phyloP scores from a whole-genome alignment of 2,797 vertebrate genomes.

The Intellagama lesueurii region DNA sequence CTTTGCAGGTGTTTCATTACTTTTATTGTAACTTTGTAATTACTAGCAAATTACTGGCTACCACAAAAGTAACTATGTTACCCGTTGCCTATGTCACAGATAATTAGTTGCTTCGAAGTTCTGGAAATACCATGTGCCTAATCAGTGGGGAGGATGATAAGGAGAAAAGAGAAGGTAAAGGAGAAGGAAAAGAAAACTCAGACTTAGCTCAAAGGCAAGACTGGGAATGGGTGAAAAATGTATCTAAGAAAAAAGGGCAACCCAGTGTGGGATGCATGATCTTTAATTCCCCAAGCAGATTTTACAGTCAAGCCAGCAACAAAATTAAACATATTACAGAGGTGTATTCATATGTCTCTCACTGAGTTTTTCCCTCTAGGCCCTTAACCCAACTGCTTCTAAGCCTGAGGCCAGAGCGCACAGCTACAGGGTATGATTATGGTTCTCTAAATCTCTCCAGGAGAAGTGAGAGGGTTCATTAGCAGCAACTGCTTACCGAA shows the following conservation, averaged over 20 bases:
- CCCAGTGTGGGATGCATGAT: too few species aligned
- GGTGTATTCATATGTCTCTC: background rate
- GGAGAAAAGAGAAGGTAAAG: background rate
- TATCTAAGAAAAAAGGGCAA: background rate
- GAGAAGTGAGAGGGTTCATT: conserved; percentile 20
- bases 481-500: background rate
- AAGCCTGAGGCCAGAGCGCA: background rate
- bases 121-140: too few species aligned
- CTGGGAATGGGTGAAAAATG: background rate
- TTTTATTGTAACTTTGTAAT: too few species aligned
- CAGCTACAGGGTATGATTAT: background rate
- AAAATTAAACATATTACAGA: background rate
- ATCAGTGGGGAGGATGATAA: too few species aligned
- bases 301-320: background rate
- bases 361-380: background rate
- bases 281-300: background rate
- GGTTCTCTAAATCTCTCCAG: conserved; percentile 6
- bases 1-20: too few species aligned
- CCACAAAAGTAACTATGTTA: too few species aligned
- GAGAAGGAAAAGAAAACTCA: background rate
- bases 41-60: too few species aligned
- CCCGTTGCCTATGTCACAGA: too few species aligned
- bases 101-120: too few species aligned
- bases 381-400: conserved; percentile 7
- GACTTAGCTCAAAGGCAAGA: background rate